Evolutionary conservation across 2,888 invertebrate genomes (phyloP).

Genomic region (Carabus problematicus): DNA sequence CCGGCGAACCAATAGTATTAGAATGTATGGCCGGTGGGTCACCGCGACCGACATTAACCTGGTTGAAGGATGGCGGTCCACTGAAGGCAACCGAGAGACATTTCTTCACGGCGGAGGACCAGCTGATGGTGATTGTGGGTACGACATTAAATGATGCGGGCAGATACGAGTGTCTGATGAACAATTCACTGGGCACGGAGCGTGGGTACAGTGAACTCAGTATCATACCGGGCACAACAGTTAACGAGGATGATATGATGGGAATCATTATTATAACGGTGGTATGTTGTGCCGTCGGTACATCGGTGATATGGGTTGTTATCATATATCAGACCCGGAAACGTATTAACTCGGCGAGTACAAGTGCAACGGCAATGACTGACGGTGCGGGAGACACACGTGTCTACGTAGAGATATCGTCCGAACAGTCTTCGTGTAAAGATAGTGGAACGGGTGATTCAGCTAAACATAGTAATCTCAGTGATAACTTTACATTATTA

Average conservation of each 20-base stretch:
- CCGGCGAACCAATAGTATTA: slow-evolving; percentile 84
- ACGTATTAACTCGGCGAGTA: slow-evolving; percentile 59
- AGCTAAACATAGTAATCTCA: slow-evolving; percentile 71
- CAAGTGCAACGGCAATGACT: slow-evolving; percentile 58
- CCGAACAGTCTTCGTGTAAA: slow-evolving; percentile 78
- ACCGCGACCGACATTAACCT: slow-evolving; percentile 80
- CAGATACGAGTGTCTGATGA: slow-evolving; percentile 87
- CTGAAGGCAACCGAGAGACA: slow-evolving; percentile 79
- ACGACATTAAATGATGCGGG: slow-evolving; percentile 82
- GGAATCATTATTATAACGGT: slow-evolving; percentile 90
- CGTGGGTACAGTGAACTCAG: slow-evolving; percentile 75
- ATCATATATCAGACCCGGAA: slow-evolving; percentile 87
- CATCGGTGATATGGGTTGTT: slow-evolving; percentile 89
- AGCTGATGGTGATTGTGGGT: slow-evolving; percentile 86
- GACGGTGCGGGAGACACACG: slow-evolving; percentile 51
- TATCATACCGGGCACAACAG: slow-evolving; percentile 68
- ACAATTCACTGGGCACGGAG: slow-evolving; percentile 82
- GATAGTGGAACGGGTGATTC: slow-evolving; percentile 84
- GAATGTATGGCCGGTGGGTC: slow-evolving; percentile 88
- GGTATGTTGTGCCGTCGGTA: slow-evolving; percentile 90
- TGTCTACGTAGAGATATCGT: slow-evolving; percentile 70
- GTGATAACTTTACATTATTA: slow-evolving; percentile 62
- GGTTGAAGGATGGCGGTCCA: slow-evolving; percentile 84
- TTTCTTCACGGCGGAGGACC: slow-evolving; percentile 86
- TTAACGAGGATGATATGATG: slow-evolving; percentile 77